Conservation (phyloP, 2,888 invertebrate species). For the Erpobdella octoculata region DNA sequence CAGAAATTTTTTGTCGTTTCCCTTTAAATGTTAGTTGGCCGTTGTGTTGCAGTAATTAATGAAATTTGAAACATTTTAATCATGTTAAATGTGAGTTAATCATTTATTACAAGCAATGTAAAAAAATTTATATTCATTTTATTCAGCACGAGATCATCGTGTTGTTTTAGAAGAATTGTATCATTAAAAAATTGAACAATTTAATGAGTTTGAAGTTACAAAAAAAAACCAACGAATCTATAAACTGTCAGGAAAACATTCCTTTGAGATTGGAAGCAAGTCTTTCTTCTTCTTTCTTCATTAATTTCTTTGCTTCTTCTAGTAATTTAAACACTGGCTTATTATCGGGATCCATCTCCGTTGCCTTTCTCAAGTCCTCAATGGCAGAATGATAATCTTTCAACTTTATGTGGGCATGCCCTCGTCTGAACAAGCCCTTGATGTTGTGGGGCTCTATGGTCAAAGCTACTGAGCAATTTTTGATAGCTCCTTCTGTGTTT, state of each 20-base stretch:
- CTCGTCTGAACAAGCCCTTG: constrained; percentile 5
- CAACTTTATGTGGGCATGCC: neutral
- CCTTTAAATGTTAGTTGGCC: no score
- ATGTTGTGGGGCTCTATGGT: neutral
- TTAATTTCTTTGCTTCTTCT: neutral
- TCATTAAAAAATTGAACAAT: no score
- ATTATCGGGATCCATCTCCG: constrained; percentile 3
- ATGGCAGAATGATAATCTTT: constrained; percentile 13
- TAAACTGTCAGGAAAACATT: neutral
- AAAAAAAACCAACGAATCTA: neutral
- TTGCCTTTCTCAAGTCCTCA: neutral
- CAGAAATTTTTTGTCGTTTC: no score
- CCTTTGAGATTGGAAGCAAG: neutral
- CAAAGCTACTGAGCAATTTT: neutral
- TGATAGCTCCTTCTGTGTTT: constrained; percentile 5
- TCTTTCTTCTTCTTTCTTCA: neutral
- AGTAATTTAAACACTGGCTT: neutral
- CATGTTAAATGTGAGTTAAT: no score
- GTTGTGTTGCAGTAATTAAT: no score
- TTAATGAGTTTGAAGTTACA: constrained; percentile 21
- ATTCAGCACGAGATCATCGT: no score
- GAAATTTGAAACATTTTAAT: no score
- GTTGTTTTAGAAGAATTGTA: no score
- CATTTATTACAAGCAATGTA: no score
- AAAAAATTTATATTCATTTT: no score